These are phyloP conservation scores for Hyposoter dolosus DNA, from an alignment of 2,888 invertebrate species.

Conservation along the genomic window DNA sequence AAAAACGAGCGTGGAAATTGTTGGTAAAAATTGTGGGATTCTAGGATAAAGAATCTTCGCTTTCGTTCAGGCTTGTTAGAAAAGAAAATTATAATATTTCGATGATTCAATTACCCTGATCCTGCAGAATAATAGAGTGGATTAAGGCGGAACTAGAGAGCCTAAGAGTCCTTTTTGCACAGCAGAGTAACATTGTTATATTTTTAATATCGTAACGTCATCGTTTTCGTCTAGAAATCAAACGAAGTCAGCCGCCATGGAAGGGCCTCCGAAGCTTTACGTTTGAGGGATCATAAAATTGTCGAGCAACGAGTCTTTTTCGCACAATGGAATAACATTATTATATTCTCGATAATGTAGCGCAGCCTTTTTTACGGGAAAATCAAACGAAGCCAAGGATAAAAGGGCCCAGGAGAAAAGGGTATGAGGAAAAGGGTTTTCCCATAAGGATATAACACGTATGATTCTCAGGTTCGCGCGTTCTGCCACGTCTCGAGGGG, in stretches of 20 bases:
- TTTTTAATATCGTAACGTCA: neutral
- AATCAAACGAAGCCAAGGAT: constrained; percentile 40
- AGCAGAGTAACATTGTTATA: neutral
- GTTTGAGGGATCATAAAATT: neutral
- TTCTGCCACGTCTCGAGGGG: constrained; percentile 66
- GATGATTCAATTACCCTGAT: neutral
- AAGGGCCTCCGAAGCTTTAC: neutral
- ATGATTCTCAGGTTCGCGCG: constrained; percentile 70
- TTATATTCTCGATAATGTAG: constrained; percentile 19
- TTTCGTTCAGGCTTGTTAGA: neutral
- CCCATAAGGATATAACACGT: constrained; percentile 69
- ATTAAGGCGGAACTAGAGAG: neutral
- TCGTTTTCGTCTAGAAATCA: neutral
- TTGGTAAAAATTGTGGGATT: neutral
- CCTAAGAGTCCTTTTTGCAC: neutral
- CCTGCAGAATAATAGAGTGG: neutral
- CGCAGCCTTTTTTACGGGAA: constrained; percentile 16
- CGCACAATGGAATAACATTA: neutral
- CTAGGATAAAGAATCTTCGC: neutral
- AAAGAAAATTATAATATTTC: neutral
- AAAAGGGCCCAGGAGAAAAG: constrained; percentile 41
- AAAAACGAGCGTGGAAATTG: neutral
- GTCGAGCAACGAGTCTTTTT: neutral
- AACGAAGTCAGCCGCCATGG: neutral
- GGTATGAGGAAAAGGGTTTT: constrained; percentile 35